Conservation (phyloP, 1,140 invertebrate genomes). For the Antheraea mylitta region DNA sequence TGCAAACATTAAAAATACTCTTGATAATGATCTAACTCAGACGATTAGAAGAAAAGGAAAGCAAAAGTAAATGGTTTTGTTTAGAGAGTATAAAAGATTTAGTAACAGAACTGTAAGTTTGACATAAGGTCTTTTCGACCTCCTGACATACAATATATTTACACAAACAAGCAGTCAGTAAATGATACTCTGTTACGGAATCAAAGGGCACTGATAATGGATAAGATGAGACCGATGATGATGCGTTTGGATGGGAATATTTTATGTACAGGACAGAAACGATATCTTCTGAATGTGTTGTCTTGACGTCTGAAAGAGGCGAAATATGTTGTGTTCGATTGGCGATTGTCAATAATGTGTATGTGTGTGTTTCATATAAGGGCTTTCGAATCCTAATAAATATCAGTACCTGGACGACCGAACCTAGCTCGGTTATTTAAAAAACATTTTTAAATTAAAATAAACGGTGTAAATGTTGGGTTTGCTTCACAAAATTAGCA, state of each 20-base stretch:
- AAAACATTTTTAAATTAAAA: no score
- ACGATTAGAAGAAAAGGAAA: no score
- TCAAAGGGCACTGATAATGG: constrained; percentile 14
- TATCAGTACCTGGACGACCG: no score
- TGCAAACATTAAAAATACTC: neutral
- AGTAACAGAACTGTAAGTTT: neutral
- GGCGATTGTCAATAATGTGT: neutral
- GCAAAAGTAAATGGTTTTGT: no score
- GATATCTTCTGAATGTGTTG: constrained; percentile 8
- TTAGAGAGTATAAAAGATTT: neutral
- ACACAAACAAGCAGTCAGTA: no score
- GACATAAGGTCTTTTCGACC: neutral
- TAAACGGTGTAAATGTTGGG: no score
- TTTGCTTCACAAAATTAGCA: no score
- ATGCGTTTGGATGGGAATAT: constrained; percentile 17
- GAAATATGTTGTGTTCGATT: neutral
- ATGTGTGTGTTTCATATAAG: neutral
- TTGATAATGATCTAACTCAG: neutral
- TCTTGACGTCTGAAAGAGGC: constrained; percentile 20
- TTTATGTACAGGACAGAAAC: constrained; percentile 10
- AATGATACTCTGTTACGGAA: neutral
- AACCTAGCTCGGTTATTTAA: no score
- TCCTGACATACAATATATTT: neutral
- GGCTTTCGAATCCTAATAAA: no score
- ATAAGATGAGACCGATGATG: constrained; percentile 20